Evolutionary conservation across 2,113 vertebrate genomes (phyloP), one percentile per base, ranked within the genome.

Genomic region (Charina bottae): DNA sequence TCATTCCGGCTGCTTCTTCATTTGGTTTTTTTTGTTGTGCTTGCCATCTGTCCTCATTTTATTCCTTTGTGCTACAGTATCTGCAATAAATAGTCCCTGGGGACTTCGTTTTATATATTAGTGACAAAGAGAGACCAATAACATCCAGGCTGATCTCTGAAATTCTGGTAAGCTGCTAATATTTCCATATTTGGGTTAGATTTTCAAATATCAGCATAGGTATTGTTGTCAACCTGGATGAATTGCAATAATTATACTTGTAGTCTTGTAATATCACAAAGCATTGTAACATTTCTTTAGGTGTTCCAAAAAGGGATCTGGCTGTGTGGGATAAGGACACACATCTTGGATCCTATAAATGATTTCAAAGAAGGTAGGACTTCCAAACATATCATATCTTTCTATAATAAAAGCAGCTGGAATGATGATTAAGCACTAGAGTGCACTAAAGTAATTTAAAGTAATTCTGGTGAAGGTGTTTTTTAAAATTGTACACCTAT

Each of bases 11-110:
- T 72, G 24, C 62, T 37, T 68, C 13, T 11, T 55, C 26, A 26
- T 12, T 26, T 56, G 12, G 37, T 56, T 24, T 90, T 17, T 85
- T 42, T 60, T 54, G 17, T 33, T 46, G 9, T 58, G 60, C 4
- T 26, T 56, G 53, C 90, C 85, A 55, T 58, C 60, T 87, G 33
- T 26, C 62, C 37, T 28, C 23, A 78, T 24, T 78, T 53, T 85
- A 62, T n/a, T 15, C 17, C 46, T 64, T 85, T 62, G 46, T 90
- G 37, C 55, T 28, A 26, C 83, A 85, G 37, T 62, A 85, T 21
- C 42, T 90, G 42, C 56, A 90, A 55, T 84, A 90, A 60, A 85
- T 90, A 85, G 28, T 26, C 83, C 28, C 28, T 85, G 42, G 83
- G 33, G 83, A 62, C 26, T 49, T 8, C 19, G 24, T 88, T 88